Percentiles rank a stretch among this genome's conserved stretches.
These are phyloP conservation scores for Turritopsis rubra DNA, from an alignment of 30 jellyfish, hydroid and myxozoan species.

Conservation along the genomic window DNA sequence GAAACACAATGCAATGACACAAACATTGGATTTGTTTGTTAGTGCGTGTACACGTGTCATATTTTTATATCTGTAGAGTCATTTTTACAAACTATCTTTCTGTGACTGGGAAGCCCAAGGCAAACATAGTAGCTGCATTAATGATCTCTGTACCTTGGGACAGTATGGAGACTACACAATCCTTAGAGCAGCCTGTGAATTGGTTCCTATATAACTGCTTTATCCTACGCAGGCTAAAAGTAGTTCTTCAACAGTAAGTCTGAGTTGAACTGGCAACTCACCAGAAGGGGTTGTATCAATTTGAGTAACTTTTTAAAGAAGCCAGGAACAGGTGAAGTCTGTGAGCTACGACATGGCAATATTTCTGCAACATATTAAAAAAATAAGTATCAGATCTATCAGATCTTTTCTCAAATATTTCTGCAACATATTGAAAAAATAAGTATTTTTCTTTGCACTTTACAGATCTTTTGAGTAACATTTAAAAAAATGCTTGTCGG, in stretches of 20 bases:
- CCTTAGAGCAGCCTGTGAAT: slow-evolving; percentile 77
- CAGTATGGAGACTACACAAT: slow-evolving; percentile 57
- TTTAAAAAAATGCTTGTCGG: too few species aligned
- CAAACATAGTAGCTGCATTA: slow-evolving; percentile 53
- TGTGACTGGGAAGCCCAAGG: not conserved
- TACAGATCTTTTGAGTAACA: too few species aligned
- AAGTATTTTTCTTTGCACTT: too few species aligned
- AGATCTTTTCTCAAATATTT: too few species aligned
- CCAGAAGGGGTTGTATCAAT: not conserved
- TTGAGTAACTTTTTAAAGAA: not conserved
- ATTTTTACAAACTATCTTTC: slow-evolving; percentile 23
- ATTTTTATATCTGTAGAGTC: not conserved
- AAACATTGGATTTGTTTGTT: too few species aligned
- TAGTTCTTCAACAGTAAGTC: slow-evolving; percentile 48
- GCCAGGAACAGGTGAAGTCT: not conserved
- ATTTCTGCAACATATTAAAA: too few species aligned
- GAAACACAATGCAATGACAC: too few species aligned
- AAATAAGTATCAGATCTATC: too few species aligned
- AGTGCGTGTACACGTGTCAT: not conserved
- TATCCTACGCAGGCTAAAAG: slow-evolving; percentile 49
- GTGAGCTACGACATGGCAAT: too few species aligned
- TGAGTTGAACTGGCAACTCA: not conserved
- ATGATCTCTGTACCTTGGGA: slow-evolving; percentile 88
- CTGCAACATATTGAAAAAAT: too few species aligned
- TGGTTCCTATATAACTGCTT: slow-evolving; percentile 87